Conservation (phyloP, 2,113 vertebrate genomes). For the Cardinalis cardinalis region DNA sequence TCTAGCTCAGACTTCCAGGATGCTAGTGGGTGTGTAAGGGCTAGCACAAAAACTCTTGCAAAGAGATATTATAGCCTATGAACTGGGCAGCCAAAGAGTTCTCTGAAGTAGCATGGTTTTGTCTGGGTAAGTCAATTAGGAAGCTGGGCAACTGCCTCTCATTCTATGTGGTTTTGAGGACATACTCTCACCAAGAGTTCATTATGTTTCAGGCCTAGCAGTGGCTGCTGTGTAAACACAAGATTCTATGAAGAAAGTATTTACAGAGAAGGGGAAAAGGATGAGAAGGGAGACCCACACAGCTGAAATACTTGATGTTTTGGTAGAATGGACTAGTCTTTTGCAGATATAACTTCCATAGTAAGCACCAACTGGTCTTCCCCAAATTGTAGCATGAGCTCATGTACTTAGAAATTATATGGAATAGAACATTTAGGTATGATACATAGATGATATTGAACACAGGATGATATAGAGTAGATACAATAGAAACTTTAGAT, state of each 20-base stretch:
- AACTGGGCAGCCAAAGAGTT: background rate
- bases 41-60: no score
- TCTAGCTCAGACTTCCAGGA: background rate
- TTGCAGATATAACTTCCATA: background rate
- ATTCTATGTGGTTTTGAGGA: background rate
- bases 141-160: background rate
- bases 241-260: background rate
- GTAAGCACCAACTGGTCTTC: background rate
- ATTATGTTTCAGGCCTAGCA: background rate
- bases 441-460: background rate
- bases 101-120: background rate
- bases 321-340: background rate
- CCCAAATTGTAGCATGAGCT: background rate
- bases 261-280: background rate
- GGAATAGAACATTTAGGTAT: background rate
- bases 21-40: background rate
- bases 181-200: background rate
- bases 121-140: background rate
- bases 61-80: rapidly evolving
- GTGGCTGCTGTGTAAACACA: background rate
- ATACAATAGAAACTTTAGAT: background rate
- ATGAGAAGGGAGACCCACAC: background rate
- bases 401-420: rapidly evolving
- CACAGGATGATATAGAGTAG: background rate
- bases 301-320: background rate